Base-by-base conservation (phyloP, 2,113 vertebrate species). In the Garra rufa region DNA sequence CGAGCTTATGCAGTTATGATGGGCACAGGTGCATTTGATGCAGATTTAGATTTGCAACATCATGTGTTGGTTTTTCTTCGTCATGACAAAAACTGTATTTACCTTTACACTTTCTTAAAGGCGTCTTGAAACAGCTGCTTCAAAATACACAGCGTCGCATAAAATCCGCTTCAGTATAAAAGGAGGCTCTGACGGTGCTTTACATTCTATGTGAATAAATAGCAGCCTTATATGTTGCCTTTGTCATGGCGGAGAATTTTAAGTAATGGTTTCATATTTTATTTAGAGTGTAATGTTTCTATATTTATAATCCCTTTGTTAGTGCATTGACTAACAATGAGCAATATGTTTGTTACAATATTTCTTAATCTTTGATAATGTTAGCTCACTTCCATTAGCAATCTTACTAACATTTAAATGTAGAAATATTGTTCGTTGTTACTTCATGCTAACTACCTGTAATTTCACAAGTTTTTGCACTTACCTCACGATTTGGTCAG, bases 21-120 rank as follows among this genome's bases (percentile, higher is more conserved):
- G 38, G n/a, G 59, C 9, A 50, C 77, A 67, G 77, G 77, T 80
- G 77, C 59, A 21, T 63, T 57, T 43, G 38, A 78, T 28, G 52
- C 30, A 24, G 10, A 9, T 38, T 57, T 55, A 15, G 28, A n/a
- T 24, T 11, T 41, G 34, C 65, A 4, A 38, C 28, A 34, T 1
- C 11, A 2, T 63, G 30, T 43, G 41, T 26, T 24, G 21, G 0
- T 73, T 26, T 24, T 73, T 26, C 41, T 73, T 14, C 1, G n/a
- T 26, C 38, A 15, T 26, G 34, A 24, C 10, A 9, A 1, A 7
- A 13, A 43, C 21, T 38, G 2, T 67, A 69, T 69, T 11, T n/a
- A 11, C 65, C 34, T 41, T 9, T 9, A 26, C 69, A 8, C n/a
- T 44, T 46, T 46, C 11, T 6, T 6, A 24, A 71, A 8, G 41